Conservation (phyloP, 2,113 vertebrate species). For the Seriola aureovittata region DNA sequence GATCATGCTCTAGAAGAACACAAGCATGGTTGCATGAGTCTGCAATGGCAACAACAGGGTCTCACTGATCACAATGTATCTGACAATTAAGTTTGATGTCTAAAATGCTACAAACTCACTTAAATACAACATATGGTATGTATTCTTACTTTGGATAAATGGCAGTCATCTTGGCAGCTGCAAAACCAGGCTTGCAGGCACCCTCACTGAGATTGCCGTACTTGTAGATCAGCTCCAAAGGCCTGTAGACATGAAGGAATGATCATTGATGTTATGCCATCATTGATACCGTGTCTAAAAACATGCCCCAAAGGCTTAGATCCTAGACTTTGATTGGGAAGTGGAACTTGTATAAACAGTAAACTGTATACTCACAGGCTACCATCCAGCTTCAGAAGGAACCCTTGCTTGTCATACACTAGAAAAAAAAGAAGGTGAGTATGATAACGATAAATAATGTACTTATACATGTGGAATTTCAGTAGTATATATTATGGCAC, state of each 20-base stretch:
- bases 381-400: conserved; percentile 90
- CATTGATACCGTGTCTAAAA: not conserved
- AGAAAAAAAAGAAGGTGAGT: conserved; percentile 72
- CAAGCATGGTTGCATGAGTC: not conserved
- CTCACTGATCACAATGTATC: not conserved
- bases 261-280: too few relatives aligned
- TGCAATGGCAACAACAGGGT: not conserved
- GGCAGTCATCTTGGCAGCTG: conserved; percentile 91
- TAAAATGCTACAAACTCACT: too few relatives aligned
- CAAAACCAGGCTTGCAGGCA: conserved; percentile 89
- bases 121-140: not conserved
- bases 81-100: too few relatives aligned
- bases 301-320: not conserved
- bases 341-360: conserved; percentile 5
- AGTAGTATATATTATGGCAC: not conserved
- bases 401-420: conserved; percentile 94
- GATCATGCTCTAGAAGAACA: too few relatives aligned
- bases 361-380: conserved; percentile 89
- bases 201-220: conserved; percentile 92
- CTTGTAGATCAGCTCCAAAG: conserved; percentile 89
- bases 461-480: not conserved
- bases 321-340: not conserved
- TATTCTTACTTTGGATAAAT: conserved; percentile 92
- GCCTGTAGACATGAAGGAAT: conserved; percentile 74
- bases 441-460: not conserved